Base-by-base conservation (phyloP, 2,888 invertebrate species). In the Lumbricus terrestris region DNA sequence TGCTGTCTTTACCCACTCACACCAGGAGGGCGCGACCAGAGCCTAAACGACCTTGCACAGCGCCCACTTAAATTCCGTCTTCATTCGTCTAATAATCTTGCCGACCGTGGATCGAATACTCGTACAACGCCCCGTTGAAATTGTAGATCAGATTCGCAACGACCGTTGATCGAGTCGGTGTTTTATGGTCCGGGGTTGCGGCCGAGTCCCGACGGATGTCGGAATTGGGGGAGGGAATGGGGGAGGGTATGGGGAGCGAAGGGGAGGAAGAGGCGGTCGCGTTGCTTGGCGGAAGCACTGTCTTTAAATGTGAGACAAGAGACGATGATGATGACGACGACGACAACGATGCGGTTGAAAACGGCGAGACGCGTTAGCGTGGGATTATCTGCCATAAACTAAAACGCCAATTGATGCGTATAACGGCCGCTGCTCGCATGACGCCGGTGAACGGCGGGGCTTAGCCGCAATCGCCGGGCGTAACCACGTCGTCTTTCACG, bases 321-420 rank as follows among this genome's bases (percentile, higher is more conserved):
- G 85, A 85, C 85, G 85, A 85, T 34, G 37, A 37, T 35, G 83
- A 83, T 20, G 35, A 83, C 83, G 34, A 83, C 83, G 83, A 83
- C 33, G 82, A 82, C 83, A 34, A 83, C 35, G 83, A 83, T 47
- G 69, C n/a, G 29, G 69, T 69, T n/a, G 69, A 69, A 69, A n/a
- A 69, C 69, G 69, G 29, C 69, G 6, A 69, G 69, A 8, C 69
- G 69, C 69, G 29, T 69, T 69, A 69, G 69, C 69, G 69, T 69
- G n/a, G 85, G 85, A 85, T 85, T 85, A 35, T 34, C 15, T 2
- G 85, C 37, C 85, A 37, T 85, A 85, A 85, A 85, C 34, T 37
- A 85, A 85, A 85, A 85, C 85, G 35, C 37, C 85, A 85, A 85
- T 85, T 85, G 85, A 85, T 85, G 85, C 85, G 85, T 85, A 85